Evolutionary conservation across 2,113 vertebrate species (phyloP), one percentile per base, ranked within the genome.

Genomic region (Brachypodius melanocephalos): DNA sequence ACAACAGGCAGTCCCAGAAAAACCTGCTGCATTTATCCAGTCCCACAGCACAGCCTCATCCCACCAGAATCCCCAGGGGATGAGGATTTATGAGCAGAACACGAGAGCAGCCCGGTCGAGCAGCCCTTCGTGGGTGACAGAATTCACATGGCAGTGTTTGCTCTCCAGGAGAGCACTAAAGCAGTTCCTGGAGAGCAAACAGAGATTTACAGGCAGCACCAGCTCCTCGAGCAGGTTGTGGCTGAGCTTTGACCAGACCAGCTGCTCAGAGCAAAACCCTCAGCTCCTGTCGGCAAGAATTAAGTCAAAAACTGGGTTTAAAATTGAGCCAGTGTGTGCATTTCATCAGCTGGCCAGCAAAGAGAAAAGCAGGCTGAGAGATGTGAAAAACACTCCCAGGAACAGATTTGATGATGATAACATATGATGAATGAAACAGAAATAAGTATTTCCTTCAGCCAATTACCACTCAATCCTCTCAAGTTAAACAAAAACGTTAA

Each of bases 201-300:
- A 29, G 34, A 69, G 75, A 91, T 89, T 82, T 72, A 74, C 80
- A 71, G 51, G 84, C 91, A 95, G 69, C 76, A 42, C 16, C 46
- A 55, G 73, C 69, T 51, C 80, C 71, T 34, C 17, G 6, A 88
- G 90, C 17, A 8, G 32, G 28, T 19, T 85, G 85, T 55, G 74
- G 12, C 62, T 32, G 9, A 2, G 42, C 24, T 80, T 63, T 57
- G 78, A 71, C 57, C 7, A 5, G 20, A 67, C 3, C 82, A 85
- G 93, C 69, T 72, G 82, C 78, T 88, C 82, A 46, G 17, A 67
- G 49, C 61, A 58, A 83, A 74, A 51, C 11, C 93, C 72, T 65
- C 81, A 36, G 26, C 15, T 85, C 58, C 42, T 49, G 43, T 45
- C 71, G 71, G 38, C 54, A 79, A 31, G 48, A 91, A 82, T 62